Evolutionary conservation across 2,888 invertebrate species (phyloP).

Genomic region (Orthonevra nobilis): DNA sequence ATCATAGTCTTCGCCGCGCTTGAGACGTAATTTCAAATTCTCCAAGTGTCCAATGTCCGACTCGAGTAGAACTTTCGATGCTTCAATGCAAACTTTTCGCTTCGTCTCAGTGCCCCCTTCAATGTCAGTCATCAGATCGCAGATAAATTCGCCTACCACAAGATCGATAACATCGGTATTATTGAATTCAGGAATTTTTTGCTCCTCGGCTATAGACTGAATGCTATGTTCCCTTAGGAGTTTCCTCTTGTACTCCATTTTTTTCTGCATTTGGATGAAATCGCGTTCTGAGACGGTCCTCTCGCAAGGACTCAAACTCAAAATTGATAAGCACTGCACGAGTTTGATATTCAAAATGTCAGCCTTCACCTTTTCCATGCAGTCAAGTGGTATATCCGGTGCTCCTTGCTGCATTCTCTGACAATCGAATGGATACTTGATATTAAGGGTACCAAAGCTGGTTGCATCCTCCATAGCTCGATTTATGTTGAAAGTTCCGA

Average conservation of each 20-base stretch:
- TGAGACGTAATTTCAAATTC: constrained; percentile 73
- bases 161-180: constrained; percentile 73
- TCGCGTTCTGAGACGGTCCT: constrained; percentile 65
- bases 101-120: constrained; percentile 71
- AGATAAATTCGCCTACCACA: constrained; percentile 73
- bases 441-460: constrained; percentile 26
- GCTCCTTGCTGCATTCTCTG: no score
- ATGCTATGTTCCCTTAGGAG: constrained; percentile 74
- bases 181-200: constrained; percentile 73
- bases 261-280: constrained; percentile 42
- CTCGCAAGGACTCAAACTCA: constrained; percentile 68
- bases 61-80: constrained; percentile 75
- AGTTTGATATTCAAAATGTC: not conserved
- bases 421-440: constrained; percentile 49
- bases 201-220: constrained; percentile 74
- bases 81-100: constrained; percentile 73
- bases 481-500: constrained; percentile 54
- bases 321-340: constrained; percentile 60
- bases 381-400: no score
- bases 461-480: constrained; percentile 26
- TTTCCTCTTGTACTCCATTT: constrained; percentile 25
- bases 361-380: no score
- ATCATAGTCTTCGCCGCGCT: constrained; percentile 75
- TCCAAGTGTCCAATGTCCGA: constrained; percentile 76
- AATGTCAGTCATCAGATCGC: constrained; percentile 70